Conservation (phyloP, 2,113 vertebrate species). For the Theristicus caerulescens region DNA sequence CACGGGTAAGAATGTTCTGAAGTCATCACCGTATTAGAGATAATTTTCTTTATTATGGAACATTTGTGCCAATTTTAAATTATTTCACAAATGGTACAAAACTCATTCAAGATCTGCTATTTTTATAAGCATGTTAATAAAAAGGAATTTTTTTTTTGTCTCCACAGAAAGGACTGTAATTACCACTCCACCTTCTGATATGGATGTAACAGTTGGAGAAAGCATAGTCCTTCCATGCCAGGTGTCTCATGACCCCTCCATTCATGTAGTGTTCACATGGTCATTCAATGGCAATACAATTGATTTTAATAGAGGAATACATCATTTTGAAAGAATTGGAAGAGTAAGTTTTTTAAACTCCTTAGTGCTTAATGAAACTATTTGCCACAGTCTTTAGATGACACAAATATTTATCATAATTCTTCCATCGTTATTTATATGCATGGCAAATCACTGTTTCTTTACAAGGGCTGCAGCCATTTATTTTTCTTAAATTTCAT, state of each 20-base stretch:
- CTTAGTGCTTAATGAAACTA: background rate
- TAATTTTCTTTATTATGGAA: background rate
- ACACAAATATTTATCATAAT: background rate
- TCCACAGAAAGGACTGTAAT: conserved; percentile 84
- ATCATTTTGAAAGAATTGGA: conserved; percentile 88
- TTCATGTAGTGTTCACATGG: conserved; percentile 82
- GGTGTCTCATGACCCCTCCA: conserved; percentile 82
- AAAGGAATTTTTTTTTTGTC: background rate
- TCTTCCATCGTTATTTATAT: background rate
- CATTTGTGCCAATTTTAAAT: background rate
- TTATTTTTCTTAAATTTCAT: conserved; percentile 53
- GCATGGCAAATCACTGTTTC: conserved; percentile 11
- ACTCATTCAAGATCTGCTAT: background rate
- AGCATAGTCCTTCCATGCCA: conserved; percentile 88
- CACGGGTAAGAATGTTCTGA: background rate
- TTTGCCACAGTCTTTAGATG: background rate
- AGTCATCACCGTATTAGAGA: background rate
- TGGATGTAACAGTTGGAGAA: conserved; percentile 87
- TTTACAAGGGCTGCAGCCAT: conserved; percentile 19
- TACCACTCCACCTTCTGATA: conserved; percentile 76
- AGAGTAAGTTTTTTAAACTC: conserved; percentile 75
- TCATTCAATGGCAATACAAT: conserved; percentile 85
- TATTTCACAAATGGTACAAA: background rate
- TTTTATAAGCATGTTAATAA: background rate
- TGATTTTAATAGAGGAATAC: conserved; percentile 76